Percentiles rank a stretch among this genome's conserved stretches.
These are phyloP conservation scores for Periophthalmus modestus DNA, from an alignment of 2,113 vertebrate species.

Conservation along the genomic window DNA sequence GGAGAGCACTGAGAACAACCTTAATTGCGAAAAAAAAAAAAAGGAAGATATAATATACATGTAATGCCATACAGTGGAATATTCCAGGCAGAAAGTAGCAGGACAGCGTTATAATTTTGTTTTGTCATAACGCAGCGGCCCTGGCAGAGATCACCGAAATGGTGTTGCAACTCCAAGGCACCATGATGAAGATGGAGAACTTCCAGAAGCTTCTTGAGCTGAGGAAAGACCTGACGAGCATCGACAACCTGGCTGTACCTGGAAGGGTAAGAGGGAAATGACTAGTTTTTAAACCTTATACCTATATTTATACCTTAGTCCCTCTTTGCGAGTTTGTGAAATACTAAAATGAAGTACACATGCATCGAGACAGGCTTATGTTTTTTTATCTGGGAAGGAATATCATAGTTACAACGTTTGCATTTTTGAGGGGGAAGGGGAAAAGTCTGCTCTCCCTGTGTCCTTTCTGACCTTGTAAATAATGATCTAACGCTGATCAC, in stretches of 20 bases:
- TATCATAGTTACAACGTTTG: not conserved
- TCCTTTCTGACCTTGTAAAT: not conserved
- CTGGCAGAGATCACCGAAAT: constrained; percentile 92
- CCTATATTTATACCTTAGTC: no score
- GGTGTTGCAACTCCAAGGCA: constrained; percentile 87
- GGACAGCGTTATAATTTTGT: not conserved
- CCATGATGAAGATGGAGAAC: constrained; percentile 98
- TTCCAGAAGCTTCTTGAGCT: constrained; percentile 96
- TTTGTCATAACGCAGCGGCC: constrained; percentile 76
- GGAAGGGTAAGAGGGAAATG: constrained; percentile 80
- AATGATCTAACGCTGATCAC: not conserved
- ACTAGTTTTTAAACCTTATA: no score
- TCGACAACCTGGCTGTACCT: constrained; percentile 85
- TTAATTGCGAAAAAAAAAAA: no score
- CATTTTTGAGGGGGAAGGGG: no score
- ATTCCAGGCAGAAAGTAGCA: no score
- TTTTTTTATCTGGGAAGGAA: no score
- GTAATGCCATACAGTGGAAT: no score
- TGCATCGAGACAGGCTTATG: no score
- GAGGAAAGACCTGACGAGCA: constrained; percentile 91
- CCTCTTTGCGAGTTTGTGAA: no score
- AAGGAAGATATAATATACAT: no score
- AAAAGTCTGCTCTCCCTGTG: not conserved
- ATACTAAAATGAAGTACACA: no score
- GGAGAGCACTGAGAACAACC: no score